Evolutionary conservation across 2,797 vertebrate species (phyloP).

Genomic region (Caiman crocodilus): DNA sequence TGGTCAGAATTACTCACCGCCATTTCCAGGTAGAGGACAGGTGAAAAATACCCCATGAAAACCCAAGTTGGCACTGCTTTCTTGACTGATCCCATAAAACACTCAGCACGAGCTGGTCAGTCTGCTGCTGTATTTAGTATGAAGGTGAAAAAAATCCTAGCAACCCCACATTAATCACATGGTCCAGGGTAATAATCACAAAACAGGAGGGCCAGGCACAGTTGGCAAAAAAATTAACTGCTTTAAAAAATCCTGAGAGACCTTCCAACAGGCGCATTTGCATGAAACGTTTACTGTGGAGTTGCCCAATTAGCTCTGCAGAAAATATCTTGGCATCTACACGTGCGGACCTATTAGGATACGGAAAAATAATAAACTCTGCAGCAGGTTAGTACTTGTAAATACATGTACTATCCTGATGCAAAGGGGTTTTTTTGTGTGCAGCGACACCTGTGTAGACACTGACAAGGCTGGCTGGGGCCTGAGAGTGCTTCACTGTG

Average conservation of each 20-base stretch:
- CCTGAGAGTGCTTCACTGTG: too few relatives aligned
- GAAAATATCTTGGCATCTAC: too few relatives aligned
- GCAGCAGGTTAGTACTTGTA: too few relatives aligned
- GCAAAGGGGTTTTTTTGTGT: too few relatives aligned
- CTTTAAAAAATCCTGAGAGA: too few relatives aligned
- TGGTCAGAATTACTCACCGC: neutral
- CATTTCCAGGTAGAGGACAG: neutral
- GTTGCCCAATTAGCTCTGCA: too few relatives aligned
- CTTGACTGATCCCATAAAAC: conserved; percentile 16
- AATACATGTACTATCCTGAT: too few relatives aligned
- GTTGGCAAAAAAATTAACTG: neutral
- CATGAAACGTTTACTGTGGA: too few relatives aligned
- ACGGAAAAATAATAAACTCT: neutral
- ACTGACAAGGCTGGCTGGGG: too few relatives aligned
- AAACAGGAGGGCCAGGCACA: neutral
- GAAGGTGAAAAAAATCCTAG: conserved; percentile 57
- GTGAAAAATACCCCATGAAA: conserved; percentile 32
- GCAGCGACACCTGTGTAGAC: too few relatives aligned
- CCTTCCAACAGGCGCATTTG: too few relatives aligned
- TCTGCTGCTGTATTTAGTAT: conserved; percentile 49
- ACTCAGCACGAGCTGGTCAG: neutral
- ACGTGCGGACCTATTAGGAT: too few relatives aligned
- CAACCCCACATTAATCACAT: conserved; percentile 25
- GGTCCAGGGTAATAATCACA: conserved; percentile 7
- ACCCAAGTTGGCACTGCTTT: accelerated